Base-by-base conservation (phyloP, 2,797 vertebrate species). In the Labeo calbasu region DNA sequence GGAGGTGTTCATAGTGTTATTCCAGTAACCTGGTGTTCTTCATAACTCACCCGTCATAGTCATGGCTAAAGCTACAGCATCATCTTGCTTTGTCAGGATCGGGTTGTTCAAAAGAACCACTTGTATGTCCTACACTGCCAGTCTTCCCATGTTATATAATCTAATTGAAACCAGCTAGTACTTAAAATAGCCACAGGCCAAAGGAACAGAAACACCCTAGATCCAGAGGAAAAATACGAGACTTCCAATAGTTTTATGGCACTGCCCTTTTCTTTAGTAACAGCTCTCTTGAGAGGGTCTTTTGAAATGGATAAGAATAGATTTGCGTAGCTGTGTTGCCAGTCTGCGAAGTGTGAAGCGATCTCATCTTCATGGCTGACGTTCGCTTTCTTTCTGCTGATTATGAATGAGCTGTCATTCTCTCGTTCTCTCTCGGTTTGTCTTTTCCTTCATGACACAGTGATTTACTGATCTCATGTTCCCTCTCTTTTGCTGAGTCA, bases 401-500 rank as follows among this genome's bases (percentile, higher is more conserved):
- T 81, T 82, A 76, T 75, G 73, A 84, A 72, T 59, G 40, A 43
- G 21, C 15, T 61, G 32, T 78, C 50, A 46, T 57, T 72, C 46
- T 83, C n/a, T 32, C 13, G 1, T 11, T 28, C 59, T 48, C 17
- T 72, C 15, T 75, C 13, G 2, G 63, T 77, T 70, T 28, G 23
- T 76, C 70, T 76, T 73, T 84, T 80, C 65, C 57, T 8, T 25
- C 68, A 79, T 72, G 83, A 87, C 77, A 81, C 83, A 70, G 75
- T 83, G 85, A 88, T 85, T 89, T 79, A 85, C 80, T 76, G 68
- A 83, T 78, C 66, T 68, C 66, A 14, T 32, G 63, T 84, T 48
- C 76, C 55, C 79, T 63, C 19, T 63, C 59, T 87, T 79, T 84
- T 85, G 85, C 87, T 90, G 87, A 87, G 83, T 88, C 86, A 88